These are phyloP conservation scores for Diplosoma virens DNA, from an alignment of 23 tunicate genomes.

Conservation along the genomic window DNA sequence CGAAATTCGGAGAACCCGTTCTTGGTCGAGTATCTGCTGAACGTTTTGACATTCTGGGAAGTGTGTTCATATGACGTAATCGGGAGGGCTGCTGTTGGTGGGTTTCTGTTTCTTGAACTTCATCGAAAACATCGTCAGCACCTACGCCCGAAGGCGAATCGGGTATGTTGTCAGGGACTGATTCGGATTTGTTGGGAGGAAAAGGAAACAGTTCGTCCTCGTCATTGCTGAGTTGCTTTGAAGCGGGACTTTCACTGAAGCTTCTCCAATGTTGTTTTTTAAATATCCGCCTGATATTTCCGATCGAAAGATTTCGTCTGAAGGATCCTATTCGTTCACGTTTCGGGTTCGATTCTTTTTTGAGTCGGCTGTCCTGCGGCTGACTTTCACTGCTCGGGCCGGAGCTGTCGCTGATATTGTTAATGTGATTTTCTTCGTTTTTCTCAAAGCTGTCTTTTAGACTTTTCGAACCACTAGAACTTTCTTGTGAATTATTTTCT, in stretches of 20 bases:
- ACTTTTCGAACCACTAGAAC: too few relatives aligned
- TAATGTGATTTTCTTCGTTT: too few relatives aligned
- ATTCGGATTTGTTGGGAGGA: neutral
- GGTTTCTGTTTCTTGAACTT: neutral
- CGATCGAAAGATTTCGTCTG: constrained; percentile 38
- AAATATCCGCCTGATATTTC: constrained; percentile 26
- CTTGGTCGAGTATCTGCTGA: neutral
- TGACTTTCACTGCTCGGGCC: too few relatives aligned
- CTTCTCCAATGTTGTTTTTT: constrained; percentile 45
- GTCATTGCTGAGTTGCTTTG: neutral
- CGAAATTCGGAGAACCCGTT: neutral
- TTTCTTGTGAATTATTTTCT: too few relatives aligned
- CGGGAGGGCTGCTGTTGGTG: neutral
- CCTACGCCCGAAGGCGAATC: neutral
- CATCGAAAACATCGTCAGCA: constrained; percentile 11
- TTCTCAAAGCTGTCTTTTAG: too few relatives aligned
- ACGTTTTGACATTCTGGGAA: neutral
- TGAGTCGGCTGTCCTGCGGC: too few relatives aligned
- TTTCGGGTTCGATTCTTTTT: neutral
- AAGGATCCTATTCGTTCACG: constrained; percentile 1
- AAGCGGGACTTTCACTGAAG: constrained; percentile 28
- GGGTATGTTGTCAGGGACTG: neutral
- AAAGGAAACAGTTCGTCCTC: neutral
- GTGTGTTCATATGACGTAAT: constrained; percentile 6
- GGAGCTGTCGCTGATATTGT: too few relatives aligned